Evolutionary conservation across 2,797 vertebrate species (phyloP).

Genomic region (Paguma larvata): DNA sequence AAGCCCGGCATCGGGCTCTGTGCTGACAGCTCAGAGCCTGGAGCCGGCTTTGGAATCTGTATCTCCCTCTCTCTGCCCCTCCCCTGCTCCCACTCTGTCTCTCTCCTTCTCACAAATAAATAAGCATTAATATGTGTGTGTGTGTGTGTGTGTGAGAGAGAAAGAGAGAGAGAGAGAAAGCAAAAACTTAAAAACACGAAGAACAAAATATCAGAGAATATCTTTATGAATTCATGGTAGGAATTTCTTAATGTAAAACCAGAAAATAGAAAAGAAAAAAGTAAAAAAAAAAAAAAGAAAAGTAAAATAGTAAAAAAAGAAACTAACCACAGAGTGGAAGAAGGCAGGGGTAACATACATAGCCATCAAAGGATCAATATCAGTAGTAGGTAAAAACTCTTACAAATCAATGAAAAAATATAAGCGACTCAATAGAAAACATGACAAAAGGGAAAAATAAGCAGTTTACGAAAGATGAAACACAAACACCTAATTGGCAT

Average conservation of each 20-base stretch:
- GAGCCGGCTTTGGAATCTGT: too few relatives aligned
- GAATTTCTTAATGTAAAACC: neutral
- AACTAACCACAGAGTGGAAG: neutral
- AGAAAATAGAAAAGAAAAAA: neutral
- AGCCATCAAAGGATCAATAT: neutral
- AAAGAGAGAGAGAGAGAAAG: neutral
- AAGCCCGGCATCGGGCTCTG: too few relatives aligned
- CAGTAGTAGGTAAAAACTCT: neutral
- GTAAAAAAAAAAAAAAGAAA: neutral
- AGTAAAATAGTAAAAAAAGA: slow-evolving; percentile 13
- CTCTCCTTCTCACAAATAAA: too few relatives aligned
- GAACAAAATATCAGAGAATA: neutral
- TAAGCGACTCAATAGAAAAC: neutral
- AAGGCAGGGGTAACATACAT: neutral
- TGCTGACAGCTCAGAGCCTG: too few relatives aligned
- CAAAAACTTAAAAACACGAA: neutral
- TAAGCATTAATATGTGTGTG: too few relatives aligned
- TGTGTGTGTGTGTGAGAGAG: too few relatives aligned
- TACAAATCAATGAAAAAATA: neutral
- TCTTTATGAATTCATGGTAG: neutral
- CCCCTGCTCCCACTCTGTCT: too few relatives aligned
- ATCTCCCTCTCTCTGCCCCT: too few relatives aligned
- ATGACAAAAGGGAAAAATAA: neutral
- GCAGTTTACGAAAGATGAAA: neutral
- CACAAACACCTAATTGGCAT: neutral